Evolutionary conservation across 2,888 invertebrate species (phyloP).

Genomic region (Lasius platythorax): DNA sequence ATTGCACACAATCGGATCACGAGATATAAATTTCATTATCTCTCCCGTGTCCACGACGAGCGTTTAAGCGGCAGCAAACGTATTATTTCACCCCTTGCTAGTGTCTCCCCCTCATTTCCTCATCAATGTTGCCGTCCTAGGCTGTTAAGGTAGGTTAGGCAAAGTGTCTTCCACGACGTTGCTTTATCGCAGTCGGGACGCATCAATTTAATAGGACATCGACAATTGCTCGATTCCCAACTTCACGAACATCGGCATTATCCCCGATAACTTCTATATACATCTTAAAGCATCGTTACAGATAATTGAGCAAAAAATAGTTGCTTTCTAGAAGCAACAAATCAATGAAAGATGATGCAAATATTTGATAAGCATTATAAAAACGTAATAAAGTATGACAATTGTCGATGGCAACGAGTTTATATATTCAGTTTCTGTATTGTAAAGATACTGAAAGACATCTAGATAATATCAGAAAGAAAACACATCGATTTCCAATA

Average conservation of each 20-base stretch:
- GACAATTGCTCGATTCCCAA: conserved; percentile 9
- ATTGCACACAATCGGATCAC: not conserved
- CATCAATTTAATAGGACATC: conserved; percentile 20
- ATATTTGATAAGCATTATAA: not conserved
- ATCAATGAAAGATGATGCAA: not conserved
- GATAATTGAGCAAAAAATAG: not conserved
- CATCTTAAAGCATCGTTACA: conserved; percentile 13
- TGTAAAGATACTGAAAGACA: not conserved
- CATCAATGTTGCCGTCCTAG: conserved; percentile 54
- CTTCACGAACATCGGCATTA: not conserved
- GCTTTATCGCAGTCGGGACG: conserved; percentile 31
- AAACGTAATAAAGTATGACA: not conserved
- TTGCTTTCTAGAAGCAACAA: not conserved
- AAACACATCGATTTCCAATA: not conserved
- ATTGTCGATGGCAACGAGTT: not conserved
- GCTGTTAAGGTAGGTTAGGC: conserved; percentile 75
- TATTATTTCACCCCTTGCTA: conserved; percentile 59
- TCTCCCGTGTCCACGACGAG: conserved; percentile 13
- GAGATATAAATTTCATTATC: conserved; percentile 35
- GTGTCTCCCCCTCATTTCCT: conserved; percentile 60
- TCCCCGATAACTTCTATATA: not conserved
- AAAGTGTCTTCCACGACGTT: conserved; percentile 55
- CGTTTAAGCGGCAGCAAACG: conserved; percentile 65
- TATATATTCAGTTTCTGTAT: not conserved
- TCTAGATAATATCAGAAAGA: not conserved